A percentile compares a stretch with the other conserved stretches of the same genome.
These are phyloP conservation scores for Pseudorectes ferrugineus DNA, from an alignment of 2,113 vertebrate species.

Conservation along the genomic window DNA sequence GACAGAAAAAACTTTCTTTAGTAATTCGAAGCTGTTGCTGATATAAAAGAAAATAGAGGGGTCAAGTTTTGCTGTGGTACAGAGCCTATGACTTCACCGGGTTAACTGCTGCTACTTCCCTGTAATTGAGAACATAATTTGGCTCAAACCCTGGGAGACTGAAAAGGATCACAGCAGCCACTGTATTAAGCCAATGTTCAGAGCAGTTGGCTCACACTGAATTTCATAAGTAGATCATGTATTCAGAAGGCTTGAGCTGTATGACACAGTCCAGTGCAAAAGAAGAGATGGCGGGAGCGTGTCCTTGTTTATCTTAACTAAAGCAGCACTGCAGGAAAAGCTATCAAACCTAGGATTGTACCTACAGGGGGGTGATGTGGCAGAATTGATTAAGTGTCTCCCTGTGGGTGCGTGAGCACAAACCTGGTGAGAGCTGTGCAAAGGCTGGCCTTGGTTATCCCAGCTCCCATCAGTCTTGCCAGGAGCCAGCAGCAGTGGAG, in stretches of 20 bases:
- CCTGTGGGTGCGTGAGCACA: not conserved
- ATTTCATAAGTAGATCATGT: conserved; percentile 14
- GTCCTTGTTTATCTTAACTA: not conserved
- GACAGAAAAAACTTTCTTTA: not conserved
- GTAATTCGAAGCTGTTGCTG: conserved; percentile 34
- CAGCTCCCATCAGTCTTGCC: not conserved
- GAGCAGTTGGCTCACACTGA: conserved; percentile 21
- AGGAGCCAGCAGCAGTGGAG: not conserved
- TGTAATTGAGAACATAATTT: conserved; percentile 52
- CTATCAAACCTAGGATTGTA: not conserved
- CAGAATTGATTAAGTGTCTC: not conserved
- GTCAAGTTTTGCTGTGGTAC: conserved; percentile 19
- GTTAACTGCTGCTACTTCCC: conserved; percentile 34
- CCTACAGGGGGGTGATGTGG: accelerated
- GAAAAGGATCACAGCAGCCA: conserved; percentile 24
- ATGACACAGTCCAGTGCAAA: not conserved
- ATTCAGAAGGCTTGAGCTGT: not conserved
- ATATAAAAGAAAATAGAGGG: conserved; percentile 33
- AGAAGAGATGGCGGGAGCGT: not conserved
- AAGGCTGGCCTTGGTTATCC: not conserved
- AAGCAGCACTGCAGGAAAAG: not conserved
- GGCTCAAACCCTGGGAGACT: conserved; percentile 19
- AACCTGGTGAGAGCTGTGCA: not conserved
- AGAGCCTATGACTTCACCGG: conserved; percentile 6
- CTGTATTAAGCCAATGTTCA: conserved; percentile 21